Conservation (phyloP, 1,140 invertebrate genomes). For the Aricia agestis region DNA sequence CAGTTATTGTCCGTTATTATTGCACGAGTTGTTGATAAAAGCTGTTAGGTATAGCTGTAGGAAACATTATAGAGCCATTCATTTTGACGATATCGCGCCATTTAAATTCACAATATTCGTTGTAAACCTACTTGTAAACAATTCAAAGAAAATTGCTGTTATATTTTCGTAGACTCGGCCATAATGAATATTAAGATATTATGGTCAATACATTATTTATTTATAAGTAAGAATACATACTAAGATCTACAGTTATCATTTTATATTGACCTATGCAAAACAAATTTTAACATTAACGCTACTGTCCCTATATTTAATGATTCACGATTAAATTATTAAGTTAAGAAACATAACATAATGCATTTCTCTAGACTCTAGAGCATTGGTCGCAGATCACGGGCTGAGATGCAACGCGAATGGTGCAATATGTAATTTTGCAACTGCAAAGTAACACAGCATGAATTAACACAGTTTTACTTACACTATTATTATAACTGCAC, state of each 20-base stretch:
- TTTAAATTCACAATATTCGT: background rate
- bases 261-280: too few species aligned
- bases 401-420: background rate
- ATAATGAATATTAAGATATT: too few species aligned
- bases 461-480: constrained; percentile 1
- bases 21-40: background rate
- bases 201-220: too few species aligned
- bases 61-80: background rate
- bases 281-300: too few species aligned
- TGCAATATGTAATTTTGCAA: constrained; percentile 3
- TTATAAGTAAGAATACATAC: too few species aligned
- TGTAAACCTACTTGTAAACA: too few species aligned
- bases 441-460: constrained; percentile 11
- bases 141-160: too few species aligned
- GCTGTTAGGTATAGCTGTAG: background rate
- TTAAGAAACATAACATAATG: background rate
- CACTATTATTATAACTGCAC: constrained; percentile 19
- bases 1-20: background rate
- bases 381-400: background rate
- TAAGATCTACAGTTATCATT: too few species aligned
- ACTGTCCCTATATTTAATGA: background rate
- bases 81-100: background rate
- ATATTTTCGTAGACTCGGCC: too few species aligned
- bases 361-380: background rate
- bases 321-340: background rate